Evolutionary conservation across 2,797 vertebrate genomes (phyloP), one percentile per base, ranked within the genome.

Genomic region (Astyanax mexicanus): DNA sequence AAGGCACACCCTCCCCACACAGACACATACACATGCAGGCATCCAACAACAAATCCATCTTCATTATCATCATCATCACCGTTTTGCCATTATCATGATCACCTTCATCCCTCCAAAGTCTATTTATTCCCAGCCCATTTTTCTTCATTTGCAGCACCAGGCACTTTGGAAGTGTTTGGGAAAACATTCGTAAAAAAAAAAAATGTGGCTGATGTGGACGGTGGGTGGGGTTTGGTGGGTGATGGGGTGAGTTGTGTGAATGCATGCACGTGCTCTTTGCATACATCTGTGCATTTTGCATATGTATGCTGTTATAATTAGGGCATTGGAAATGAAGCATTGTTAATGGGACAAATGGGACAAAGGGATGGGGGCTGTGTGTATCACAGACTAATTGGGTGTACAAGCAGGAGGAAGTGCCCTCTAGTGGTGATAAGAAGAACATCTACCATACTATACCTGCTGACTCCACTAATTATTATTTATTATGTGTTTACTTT

Each of bases 401-500:
- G 23, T 21, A 4, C n/a, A 1, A 29, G 11, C 23, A 60, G 35
- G 21, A 54, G 40, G 42, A 60, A 52, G 8, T 37, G 84, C 60
- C 85, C 87, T 86, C 88, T 88, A 86, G 84, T 88, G 89, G 72
- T 10, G 4, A 27, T 7, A 17, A 68, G 42, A 76, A 71, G 29
- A 15, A 9, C n/a, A n/a, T n/a, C n/a, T n/a, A n/a, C n/a, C n/a
- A n/a, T n/a, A n/a, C n/a, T n/a, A n/a, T n/a, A n/a, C n/a, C n/a
- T n/a, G n/a, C n/a, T n/a, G n/a, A n/a, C n/a, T n/a, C n/a, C n/a
- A n/a, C n/a, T n/a, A n/a, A n/a, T n/a, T n/a, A n/a, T n/a, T n/a
- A n/a, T n/a, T n/a, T n/a, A n/a, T n/a, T n/a, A n/a, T n/a, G n/a
- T n/a, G n/a, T n/a, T n/a, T n/a, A n/a, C n/a, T n/a, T n/a, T n/a